Conservation (phyloP, 1,140 invertebrate species). For the Zaprionus camerounensis region DNA sequence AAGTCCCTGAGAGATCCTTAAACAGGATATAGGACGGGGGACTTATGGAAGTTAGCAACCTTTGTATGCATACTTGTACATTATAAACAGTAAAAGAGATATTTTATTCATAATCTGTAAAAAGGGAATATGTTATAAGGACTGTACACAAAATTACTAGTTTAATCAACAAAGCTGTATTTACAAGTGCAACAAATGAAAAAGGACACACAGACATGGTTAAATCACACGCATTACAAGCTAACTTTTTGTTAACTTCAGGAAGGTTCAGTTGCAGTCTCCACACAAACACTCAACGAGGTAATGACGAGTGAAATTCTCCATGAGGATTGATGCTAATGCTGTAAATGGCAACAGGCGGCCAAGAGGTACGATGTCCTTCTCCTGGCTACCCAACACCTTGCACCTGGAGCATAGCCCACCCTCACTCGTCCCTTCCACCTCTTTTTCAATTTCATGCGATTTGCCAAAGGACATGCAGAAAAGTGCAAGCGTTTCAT, state of each 20-base stretch:
- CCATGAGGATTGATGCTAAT: constrained; percentile 48
- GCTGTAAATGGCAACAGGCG: constrained; percentile 38
- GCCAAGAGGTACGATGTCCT: constrained; percentile 10
- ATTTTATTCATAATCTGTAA: too few relatives aligned
- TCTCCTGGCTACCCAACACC: constrained; percentile 52
- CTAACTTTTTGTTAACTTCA: background rate
- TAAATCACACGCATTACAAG: background rate
- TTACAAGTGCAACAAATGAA: too few relatives aligned
- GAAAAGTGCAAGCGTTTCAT: constrained; percentile 73
- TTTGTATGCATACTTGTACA: too few relatives aligned
- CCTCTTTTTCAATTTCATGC: constrained; percentile 69
- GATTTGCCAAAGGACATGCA: constrained; percentile 58
- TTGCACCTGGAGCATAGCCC: constrained; percentile 10
- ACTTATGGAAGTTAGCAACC: too few relatives aligned
- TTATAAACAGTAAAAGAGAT: too few relatives aligned
- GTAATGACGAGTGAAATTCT: constrained; percentile 78
- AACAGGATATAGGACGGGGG: too few relatives aligned
- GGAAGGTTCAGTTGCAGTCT: background rate
- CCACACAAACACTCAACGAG: background rate
- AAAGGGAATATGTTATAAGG: too few relatives aligned
- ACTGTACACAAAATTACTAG: too few relatives aligned
- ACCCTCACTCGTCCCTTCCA: background rate
- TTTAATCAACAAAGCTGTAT: too few relatives aligned
- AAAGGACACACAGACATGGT: too few relatives aligned
- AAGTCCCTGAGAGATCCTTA: too few relatives aligned